These are phyloP conservation scores for Numenius arquata DNA, from an alignment of 2,113 vertebrate genomes.

Conservation along the genomic window DNA sequence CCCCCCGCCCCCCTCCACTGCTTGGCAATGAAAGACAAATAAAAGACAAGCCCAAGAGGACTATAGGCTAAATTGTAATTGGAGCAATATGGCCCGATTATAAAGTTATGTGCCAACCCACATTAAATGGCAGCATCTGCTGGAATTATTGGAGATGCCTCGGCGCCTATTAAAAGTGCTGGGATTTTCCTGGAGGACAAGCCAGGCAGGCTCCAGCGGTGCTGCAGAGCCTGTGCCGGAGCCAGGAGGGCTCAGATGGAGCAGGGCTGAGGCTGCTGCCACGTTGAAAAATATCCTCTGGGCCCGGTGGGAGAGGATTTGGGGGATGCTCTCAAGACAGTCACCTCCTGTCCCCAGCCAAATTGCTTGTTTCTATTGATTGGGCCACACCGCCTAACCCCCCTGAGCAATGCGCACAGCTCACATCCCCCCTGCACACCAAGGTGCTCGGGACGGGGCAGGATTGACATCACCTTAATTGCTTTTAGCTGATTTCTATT, in stretches of 20 bases:
- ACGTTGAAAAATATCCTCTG: not conserved
- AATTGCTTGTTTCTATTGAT: not conserved
- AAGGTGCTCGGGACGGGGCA: not conserved
- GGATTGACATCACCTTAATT: not conserved
- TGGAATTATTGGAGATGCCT: constrained; percentile 70
- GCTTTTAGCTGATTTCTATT: not conserved
- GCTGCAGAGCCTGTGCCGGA: constrained; percentile 24
- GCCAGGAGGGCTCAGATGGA: not conserved
- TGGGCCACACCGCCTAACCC: too few species aligned
- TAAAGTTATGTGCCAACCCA: constrained; percentile 63
- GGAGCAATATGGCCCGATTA: constrained; percentile 70
- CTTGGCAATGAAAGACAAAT: not conserved
- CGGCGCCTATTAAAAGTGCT: constrained; percentile 54
- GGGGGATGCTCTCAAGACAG: not conserved
- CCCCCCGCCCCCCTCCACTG: not conserved
- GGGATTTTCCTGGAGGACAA: constrained; percentile 51
- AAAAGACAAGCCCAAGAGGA: constrained; percentile 47
- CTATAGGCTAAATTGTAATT: constrained; percentile 70
- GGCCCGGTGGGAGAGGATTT: not conserved
- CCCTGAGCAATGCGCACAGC: not conserved
- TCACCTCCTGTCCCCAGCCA: not conserved
- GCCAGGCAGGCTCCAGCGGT: constrained; percentile 34
- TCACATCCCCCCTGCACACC: not conserved
- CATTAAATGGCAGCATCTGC: constrained; percentile 73
- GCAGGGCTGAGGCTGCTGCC: not conserved